Evolutionary conservation across 64 coral and sea anemone genomes (phyloP).

Genomic region (Platygyra sinensis): DNA sequence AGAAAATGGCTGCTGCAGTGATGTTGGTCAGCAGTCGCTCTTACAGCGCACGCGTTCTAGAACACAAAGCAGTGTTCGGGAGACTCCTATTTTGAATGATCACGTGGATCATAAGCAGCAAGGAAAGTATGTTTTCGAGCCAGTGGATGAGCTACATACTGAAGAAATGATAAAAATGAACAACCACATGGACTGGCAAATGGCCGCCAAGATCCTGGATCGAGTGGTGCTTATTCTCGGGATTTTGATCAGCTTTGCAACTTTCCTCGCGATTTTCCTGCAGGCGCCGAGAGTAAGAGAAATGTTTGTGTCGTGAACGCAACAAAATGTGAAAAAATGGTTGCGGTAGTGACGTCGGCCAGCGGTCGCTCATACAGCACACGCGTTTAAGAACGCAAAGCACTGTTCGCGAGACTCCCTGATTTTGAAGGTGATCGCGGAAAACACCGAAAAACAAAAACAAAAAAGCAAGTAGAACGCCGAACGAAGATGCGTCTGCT

Average conservation of each 20-base stretch:
- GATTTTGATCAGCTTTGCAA: conserved; percentile 57
- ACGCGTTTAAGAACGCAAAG: too few relatives aligned
- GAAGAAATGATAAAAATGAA: background rate
- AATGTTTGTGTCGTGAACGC: conserved; percentile 14
- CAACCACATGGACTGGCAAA: conserved; percentile 81
- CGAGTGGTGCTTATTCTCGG: conserved; percentile 72
- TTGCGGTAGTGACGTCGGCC: too few relatives aligned
- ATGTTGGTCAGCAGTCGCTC: background rate
- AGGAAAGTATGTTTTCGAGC: background rate
- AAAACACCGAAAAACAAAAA: too few relatives aligned
- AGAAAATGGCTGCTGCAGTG: conserved; percentile 23
- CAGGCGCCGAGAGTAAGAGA: conserved; percentile 80
- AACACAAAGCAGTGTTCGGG: conserved; percentile 25
- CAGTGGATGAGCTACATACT: background rate
- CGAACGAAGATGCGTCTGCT: too few relatives aligned
- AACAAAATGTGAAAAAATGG: background rate
- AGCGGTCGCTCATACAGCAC: too few relatives aligned
- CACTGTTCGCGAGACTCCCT: too few relatives aligned
- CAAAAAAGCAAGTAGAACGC: too few relatives aligned
- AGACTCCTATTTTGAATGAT: conserved; percentile 42
- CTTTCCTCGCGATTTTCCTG: conserved; percentile 77
- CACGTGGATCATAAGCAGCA: background rate
- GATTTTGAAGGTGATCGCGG: too few relatives aligned
- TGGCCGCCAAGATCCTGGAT: conserved; percentile 77
- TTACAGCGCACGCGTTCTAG: conserved; percentile 17